A percentile compares a stretch with the other conserved stretches of the same genome.
Conservation (phyloP, 2,888 invertebrate species). For the Lasioglossum figueresi region DNA sequence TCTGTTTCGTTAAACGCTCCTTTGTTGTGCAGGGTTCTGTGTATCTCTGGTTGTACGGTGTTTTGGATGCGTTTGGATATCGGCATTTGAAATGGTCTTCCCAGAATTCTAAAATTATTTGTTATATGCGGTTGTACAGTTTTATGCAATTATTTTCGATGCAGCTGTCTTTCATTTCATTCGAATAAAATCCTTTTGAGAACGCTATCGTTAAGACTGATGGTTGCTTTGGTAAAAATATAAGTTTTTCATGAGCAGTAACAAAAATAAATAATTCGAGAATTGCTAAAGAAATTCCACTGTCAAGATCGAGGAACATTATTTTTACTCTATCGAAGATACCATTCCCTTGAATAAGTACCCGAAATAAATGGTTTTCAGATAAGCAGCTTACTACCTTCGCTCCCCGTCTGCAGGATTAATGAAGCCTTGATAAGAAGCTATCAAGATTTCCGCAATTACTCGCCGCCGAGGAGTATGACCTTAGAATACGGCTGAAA, state of each 20-base stretch:
- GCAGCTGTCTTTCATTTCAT: background rate
- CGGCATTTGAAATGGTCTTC: constrained; percentile 96
- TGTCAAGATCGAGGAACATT: background rate
- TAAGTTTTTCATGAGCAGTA: background rate
- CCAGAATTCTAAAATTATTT: constrained; percentile 92
- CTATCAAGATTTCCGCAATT: background rate
- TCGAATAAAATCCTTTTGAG: background rate
- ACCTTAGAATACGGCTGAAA: background rate
- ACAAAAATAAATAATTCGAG: background rate
- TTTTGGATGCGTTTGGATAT: constrained; percentile 91
- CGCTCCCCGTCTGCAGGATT: background rate
- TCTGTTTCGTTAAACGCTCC: constrained; percentile 90
- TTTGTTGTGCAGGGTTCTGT: constrained; percentile 90
- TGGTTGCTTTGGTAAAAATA: background rate
- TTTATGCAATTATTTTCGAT: background rate
- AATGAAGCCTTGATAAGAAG: background rate
- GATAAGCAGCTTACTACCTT: background rate
- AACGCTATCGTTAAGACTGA: background rate
- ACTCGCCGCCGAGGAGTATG: background rate
- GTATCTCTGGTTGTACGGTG: constrained; percentile 92
- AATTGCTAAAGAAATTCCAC: background rate
- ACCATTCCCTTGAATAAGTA: background rate
- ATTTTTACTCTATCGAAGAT: background rate
- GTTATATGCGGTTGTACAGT: background rate
- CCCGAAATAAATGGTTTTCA: background rate